Base-by-base conservation (phyloP, 2,797 vertebrate genomes). In the Sparus aurata region DNA sequence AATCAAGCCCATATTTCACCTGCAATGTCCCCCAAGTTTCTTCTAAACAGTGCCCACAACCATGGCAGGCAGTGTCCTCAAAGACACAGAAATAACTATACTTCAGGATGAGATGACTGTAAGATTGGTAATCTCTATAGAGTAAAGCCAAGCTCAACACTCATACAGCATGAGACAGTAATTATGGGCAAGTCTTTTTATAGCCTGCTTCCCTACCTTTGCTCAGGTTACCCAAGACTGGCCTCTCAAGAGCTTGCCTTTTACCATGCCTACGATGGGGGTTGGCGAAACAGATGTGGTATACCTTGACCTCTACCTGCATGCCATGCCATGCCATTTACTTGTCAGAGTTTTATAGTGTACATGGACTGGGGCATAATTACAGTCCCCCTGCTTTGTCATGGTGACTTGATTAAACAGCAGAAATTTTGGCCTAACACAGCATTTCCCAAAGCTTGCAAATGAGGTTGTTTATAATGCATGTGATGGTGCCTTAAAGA, bases 221-320 rank as follows among this genome's bases (percentile, higher is more conserved):
- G 93, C 94, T 94, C 89, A 96, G 94, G 94, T 95, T 95, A 93
- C 93, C 92, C 92, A 94, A 93, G 94, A 95, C 91, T 90, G 91
- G 89, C 91, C 72, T 91, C 91, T 88, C 93, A 95, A 89, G 95
- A 94, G 91, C 90, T 94, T 89, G 91, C 88, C 88, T 93, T 95
- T 93, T 94, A 95, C 94, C 93, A 94, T 86, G 90, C 90, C 89
- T 94, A 89, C 93, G 92, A 85, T 93, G 92, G 93, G 86, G 91
- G 92, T 88, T 95, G 94, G 94, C 87, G 80, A 89, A 93, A 91
- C 93, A 91, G 82, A 94, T 90, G 95, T 89, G 95, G 94, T 96
- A 95, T 87, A 93, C 73, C 77, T 87, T 90, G 77, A 82, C 70
- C 84, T 92, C 71, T 89, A 84, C 90, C 87, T 95, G 95, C 94